Percentiles rank a stretch among this genome's conserved stretches.
phyloP scores from a whole-genome alignment of 2,888 invertebrate genomes.

The Mythimna albipuncta region DNA sequence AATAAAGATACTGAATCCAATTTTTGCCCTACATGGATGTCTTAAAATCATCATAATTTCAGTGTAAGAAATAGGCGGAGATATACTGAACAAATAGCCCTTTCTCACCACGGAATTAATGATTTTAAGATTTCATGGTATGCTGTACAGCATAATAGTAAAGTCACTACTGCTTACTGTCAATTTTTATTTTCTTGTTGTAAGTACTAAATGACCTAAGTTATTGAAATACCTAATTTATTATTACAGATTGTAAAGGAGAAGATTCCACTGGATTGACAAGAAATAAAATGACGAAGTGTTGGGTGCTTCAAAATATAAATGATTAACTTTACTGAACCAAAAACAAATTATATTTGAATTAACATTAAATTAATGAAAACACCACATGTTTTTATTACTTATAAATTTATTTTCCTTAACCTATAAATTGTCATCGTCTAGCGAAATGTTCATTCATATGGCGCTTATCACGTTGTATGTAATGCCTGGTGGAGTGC shows the following conservation, averaged over 20 bases:
- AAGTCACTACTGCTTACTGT: not conserved
- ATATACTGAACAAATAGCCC: too few species aligned
- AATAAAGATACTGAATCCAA: too few species aligned
- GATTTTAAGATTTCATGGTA: too few species aligned
- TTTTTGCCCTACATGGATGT: not conserved
- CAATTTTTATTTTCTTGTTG: not conserved
- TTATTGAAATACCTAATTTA: conserved; percentile 11
- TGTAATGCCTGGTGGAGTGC: conserved; percentile 96
- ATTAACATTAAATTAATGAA: conserved; percentile 49
- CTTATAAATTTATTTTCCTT: conserved; percentile 48
- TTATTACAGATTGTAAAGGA: conserved; percentile 93
- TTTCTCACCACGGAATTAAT: too few species aligned
- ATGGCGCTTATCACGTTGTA: conserved; percentile 94
- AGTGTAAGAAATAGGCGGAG: too few species aligned
- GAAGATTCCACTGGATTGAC: conserved; percentile 93
- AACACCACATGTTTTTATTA: conserved; percentile 20
- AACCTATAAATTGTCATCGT: conserved; percentile 80
- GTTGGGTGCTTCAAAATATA: conserved; percentile 61
- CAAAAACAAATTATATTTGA: conserved; percentile 29
- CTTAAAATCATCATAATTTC: too few species aligned
- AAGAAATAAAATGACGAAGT: conserved; percentile 62
- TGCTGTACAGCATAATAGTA: not conserved
- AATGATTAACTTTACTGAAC: conserved; percentile 46
- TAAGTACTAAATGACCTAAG: not conserved
- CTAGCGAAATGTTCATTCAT: conserved; percentile 97